Conservation (phyloP, 2,888 invertebrate genomes). For the Trachelus tabidus region DNA sequence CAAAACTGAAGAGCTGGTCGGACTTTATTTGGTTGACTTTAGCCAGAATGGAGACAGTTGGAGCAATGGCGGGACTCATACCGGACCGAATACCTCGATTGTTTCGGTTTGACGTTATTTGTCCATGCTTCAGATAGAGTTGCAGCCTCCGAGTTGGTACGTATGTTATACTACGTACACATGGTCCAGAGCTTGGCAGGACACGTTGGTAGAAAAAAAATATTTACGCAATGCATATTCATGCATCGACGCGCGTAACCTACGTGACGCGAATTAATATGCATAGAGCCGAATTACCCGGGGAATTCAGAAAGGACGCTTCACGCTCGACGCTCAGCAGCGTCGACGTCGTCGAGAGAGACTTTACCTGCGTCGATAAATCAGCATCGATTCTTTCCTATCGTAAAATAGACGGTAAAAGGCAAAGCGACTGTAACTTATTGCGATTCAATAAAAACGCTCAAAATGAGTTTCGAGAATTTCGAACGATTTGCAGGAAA, state of each 20-base stretch:
- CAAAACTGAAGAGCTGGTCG: background rate
- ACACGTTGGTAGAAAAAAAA: constrained; percentile 27
- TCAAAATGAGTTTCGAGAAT: background rate
- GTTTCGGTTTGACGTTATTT: too few species aligned
- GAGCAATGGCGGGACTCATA: background rate
- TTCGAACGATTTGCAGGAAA: background rate
- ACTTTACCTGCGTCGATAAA: background rate
- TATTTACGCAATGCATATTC: constrained; percentile 55
- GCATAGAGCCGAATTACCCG: constrained; percentile 53
- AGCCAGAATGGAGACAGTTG: background rate
- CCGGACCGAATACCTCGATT: background rate
- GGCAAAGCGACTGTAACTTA: background rate
- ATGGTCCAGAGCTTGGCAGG: background rate
- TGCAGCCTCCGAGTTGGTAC: background rate
- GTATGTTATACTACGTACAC: background rate
- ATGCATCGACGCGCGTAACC: constrained; percentile 34
- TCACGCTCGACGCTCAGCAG: constrained; percentile 21
- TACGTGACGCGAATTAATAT: constrained; percentile 55
- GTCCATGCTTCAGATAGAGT: background rate
- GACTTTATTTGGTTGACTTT: background rate
- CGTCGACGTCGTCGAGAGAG: constrained; percentile 10
- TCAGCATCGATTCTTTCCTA: background rate
- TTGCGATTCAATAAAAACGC: background rate
- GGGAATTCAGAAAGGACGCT: constrained; percentile 30
- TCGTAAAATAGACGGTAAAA: background rate